A percentile compares a stretch with the other conserved stretches of the same genome.
Conservation (phyloP, 2,888 invertebrate species). For the Eurois occulta region DNA sequence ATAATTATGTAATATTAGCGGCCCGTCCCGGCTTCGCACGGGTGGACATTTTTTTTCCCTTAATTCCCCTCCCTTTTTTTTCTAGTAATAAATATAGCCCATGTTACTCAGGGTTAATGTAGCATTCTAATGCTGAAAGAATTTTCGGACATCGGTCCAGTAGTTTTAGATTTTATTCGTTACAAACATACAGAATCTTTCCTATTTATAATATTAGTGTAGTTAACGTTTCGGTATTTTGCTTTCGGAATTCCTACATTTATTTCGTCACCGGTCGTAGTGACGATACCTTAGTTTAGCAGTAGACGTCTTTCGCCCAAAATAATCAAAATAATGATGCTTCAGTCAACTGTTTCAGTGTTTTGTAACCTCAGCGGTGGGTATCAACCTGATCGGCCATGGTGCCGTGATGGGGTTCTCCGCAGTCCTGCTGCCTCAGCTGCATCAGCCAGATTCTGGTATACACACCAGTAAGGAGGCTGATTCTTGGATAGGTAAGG, state of each 20-base stretch:
- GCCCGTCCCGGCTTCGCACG: too few relatives aligned
- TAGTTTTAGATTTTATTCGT: too few relatives aligned
- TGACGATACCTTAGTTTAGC: neutral
- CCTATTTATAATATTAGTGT: too few relatives aligned
- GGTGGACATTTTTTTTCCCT: too few relatives aligned
- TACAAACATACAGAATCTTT: too few relatives aligned
- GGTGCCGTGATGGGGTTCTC: constrained; percentile 88
- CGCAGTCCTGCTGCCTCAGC: constrained; percentile 90
- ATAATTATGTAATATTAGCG: neutral
- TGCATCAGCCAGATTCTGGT: constrained; percentile 75
- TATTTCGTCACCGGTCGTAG: neutral
- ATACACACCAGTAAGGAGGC: constrained; percentile 78
- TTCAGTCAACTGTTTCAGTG: constrained; percentile 74
- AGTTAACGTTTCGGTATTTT: too few relatives aligned
- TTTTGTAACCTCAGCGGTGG: constrained; percentile 81
- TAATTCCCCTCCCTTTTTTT: too few relatives aligned
- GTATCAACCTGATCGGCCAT: constrained; percentile 78
- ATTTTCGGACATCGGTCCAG: too few relatives aligned
- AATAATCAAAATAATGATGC: neutral
- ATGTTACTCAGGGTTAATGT: too few relatives aligned
- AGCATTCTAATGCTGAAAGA: too few relatives aligned
- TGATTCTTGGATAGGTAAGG: constrained; percentile 90
- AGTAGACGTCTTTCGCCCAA: neutral
- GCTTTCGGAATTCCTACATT: neutral
- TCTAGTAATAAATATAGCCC: too few relatives aligned